Conservation (phyloP, 2,888 invertebrate species). For the Phrixothrix hirtus region DNA sequence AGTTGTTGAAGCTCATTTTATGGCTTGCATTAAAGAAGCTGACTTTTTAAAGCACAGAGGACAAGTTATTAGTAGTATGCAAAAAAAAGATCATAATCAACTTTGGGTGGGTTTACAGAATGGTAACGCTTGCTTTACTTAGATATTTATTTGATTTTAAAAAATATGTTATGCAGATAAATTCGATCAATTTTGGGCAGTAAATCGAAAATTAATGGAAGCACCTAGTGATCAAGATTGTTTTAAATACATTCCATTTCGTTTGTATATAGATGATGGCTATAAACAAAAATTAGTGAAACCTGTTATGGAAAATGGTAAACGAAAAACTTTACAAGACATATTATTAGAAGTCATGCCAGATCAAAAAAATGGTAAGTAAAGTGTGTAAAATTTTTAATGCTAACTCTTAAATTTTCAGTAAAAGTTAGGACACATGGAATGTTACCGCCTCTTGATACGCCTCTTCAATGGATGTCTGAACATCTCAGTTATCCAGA, state of each 20-base stretch:
- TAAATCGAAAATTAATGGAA: slow-evolving; percentile 95
- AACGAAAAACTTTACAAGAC: slow-evolving; percentile 71
- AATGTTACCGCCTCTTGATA: slow-evolving; percentile 81
- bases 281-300: slow-evolving; percentile 76
- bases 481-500: slow-evolving; percentile 98
- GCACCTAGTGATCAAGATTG: slow-evolving; percentile 74
- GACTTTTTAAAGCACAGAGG: slow-evolving; percentile 96
- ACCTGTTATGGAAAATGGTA: slow-evolving; percentile 76
- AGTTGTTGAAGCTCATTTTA: slow-evolving; percentile 89
- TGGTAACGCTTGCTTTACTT: slow-evolving; percentile 60
- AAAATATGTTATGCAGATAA: no score
- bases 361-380: slow-evolving; percentile 57
- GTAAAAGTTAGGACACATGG: slow-evolving; percentile 86
- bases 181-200: slow-evolving; percentile 99
- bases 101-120: slow-evolving; percentile 93
- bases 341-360: slow-evolving; percentile 72
- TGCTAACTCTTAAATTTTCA: no score
- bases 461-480: slow-evolving; percentile 95
- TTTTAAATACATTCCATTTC: slow-evolving; percentile 88
- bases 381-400: no score
- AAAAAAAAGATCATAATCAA: slow-evolving; percentile 95
- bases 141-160: neutral
- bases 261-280: slow-evolving; percentile 75
- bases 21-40: slow-evolving; percentile 96
- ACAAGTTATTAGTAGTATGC: slow-evolving; percentile 87